Base-by-base conservation (phyloP, 1,140 invertebrate species). In the Platorchestia sp. region DNA sequence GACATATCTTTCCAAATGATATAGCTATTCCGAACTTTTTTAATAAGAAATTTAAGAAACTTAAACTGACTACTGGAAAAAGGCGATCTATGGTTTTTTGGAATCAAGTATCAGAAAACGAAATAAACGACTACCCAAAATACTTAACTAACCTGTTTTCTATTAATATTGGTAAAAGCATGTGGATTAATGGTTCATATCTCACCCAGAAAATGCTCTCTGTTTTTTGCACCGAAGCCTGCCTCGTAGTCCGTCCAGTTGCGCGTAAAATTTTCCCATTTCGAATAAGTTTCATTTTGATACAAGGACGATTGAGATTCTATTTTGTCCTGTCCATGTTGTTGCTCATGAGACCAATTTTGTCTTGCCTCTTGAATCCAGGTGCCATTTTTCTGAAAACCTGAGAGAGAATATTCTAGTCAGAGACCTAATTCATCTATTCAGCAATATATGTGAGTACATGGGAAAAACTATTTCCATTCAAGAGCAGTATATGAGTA, bases 241-340 rank as follows among this genome's bases (percentile, higher is more conserved):
- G 97, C 95, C 95, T 97, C 97, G 96, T 98, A 98, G 51, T 97
- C 97, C n/a, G 97, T 95, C 97, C 97, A 98, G 44, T 97, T 97
- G 51, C 97, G 96, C 51, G 95, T 95, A 95, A 97, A 96, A 86
- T 96, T 95, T 95, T 96, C 86, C n/a, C 51, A 91, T 41, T 87
- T 87, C 22, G 41, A 19, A 22, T 10, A 27, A 75, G 59, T 75
- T 75, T 75, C 59, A 36, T 75, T 75, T 36, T 14, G 27, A 75
- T 36, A 22, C 14, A 36, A 75, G 27, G 59, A 75, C 14, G 27
- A 10, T 3, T 75, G 36, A 75, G 59, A 36, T 75, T 75, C 27
- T 36, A 3, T 10, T 36, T 36, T 27, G 59, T 75, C 36, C 59
- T 22, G 10, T 75, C 59, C 59, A 75, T 36, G 14, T 75, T 75